These are phyloP conservation scores for Eumeta japonica DNA, from an alignment of 1,140 invertebrate species.

Conservation along the genomic window DNA sequence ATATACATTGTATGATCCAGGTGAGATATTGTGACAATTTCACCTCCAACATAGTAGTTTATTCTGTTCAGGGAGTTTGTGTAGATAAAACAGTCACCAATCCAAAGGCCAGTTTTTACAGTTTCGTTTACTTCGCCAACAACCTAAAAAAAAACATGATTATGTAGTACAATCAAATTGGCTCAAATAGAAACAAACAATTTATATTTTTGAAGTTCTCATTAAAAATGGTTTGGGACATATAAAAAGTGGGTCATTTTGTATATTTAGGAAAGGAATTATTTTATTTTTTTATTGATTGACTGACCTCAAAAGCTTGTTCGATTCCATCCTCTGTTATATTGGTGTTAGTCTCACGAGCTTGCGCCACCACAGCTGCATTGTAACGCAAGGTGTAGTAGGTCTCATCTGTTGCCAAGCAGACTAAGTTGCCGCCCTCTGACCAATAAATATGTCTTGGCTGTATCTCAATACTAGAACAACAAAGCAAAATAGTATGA, in stretches of 20 bases:
- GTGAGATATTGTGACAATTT: constrained; percentile 97
- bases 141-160: not conserved
- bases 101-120: constrained; percentile 96
- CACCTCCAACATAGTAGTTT: constrained; percentile 98
- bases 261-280: too few species aligned
- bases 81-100: constrained; percentile 99
- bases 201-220: not conserved
- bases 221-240: too few species aligned
- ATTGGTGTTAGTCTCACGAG: constrained; percentile 71
- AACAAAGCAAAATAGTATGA: too few species aligned
- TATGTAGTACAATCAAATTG: not conserved
- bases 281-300: not conserved
- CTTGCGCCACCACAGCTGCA: constrained; percentile 70
- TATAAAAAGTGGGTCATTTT: too few species aligned
- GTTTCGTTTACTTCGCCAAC: constrained; percentile 82
- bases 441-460: constrained; percentile 96
- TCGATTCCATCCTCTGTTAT: constrained; percentile 94
- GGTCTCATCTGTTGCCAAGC: constrained; percentile 92
- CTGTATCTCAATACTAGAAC: constrained; percentile 82
- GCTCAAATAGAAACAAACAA: not conserved
- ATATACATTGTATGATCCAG: constrained; percentile 91
- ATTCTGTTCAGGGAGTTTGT: constrained; percentile 96
- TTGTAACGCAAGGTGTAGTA: constrained; percentile 96
- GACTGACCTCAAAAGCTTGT: constrained; percentile 88
- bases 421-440: constrained; percentile 91